These are phyloP conservation scores for Lethrus apterus DNA, from an alignment of 1,140 invertebrate species.

Conservation along the genomic window DNA sequence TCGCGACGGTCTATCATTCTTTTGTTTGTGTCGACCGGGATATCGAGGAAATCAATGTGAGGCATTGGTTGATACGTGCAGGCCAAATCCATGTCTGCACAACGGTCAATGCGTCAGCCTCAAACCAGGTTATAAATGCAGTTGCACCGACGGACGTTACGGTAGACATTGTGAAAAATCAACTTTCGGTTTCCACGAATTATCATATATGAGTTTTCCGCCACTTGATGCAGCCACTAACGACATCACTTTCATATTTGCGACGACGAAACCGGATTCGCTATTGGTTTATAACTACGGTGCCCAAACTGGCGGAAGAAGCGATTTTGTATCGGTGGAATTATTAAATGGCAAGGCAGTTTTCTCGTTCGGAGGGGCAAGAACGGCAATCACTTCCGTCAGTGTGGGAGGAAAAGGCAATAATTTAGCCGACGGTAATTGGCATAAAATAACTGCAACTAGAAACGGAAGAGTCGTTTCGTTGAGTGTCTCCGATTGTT, in stretches of 20 bases:
- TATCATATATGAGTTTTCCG: constrained; percentile 85
- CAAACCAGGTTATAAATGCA: constrained; percentile 79
- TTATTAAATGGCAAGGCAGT: constrained; percentile 71
- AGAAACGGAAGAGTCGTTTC: constrained; percentile 81
- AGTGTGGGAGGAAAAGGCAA: constrained; percentile 53
- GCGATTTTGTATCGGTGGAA: constrained; percentile 89
- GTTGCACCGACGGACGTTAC: constrained; percentile 78
- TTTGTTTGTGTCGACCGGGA: constrained; percentile 81
- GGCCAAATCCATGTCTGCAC: constrained; percentile 82
- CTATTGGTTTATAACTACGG: constrained; percentile 88
- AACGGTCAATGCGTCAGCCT: constrained; percentile 76
- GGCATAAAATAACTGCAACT: constrained; percentile 87
- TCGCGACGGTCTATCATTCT: constrained; percentile 76
- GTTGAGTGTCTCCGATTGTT: constrained; percentile 70
- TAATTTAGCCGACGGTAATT: constrained; percentile 74
- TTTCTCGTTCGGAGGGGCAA: constrained; percentile 83
- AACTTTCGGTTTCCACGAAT: constrained; percentile 79
- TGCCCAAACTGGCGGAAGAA: constrained; percentile 73
- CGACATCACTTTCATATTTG: constrained; percentile 85
- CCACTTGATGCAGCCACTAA: constrained; percentile 78
- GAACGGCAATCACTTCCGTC: constrained; percentile 76
- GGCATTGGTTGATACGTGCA: constrained; percentile 74
- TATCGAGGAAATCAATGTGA: constrained; percentile 85
- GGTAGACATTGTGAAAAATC: constrained; percentile 85
- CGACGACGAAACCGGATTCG: constrained; percentile 79